Percentiles rank a stretch among this genome's conserved stretches.
phyloP scores from a whole-genome alignment of 2,113 vertebrate species.

The Willisornis vidua region DNA sequence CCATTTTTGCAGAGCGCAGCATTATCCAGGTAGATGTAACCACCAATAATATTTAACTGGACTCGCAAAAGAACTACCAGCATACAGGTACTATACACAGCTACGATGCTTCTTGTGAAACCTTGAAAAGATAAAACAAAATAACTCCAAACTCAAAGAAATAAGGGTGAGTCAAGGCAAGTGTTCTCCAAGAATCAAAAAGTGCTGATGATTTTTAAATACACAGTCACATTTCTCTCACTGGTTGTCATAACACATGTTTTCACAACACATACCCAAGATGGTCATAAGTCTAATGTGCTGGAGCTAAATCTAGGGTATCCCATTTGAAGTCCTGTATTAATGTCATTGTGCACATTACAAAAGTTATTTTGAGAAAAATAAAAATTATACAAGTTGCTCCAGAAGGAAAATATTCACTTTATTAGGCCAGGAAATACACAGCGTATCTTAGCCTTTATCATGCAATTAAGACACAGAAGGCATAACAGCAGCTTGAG shows the following conservation, averaged over 20 bases:
- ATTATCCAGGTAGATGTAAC: conserved; percentile 97
- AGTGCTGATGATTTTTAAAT: not conserved
- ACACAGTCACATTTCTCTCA: not conserved
- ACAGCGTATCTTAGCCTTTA: not conserved
- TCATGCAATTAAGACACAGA: not conserved
- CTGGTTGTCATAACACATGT: not conserved
- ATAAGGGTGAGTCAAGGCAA: not conserved
- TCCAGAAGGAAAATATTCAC: not conserved
- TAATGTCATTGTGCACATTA: not conserved
- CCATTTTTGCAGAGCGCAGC: conserved; percentile 82
- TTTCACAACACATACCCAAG: not conserved
- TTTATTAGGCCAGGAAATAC: not conserved
- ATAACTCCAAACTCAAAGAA: not conserved
- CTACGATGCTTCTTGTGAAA: conserved; percentile 92
- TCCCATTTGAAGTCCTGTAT: not conserved
- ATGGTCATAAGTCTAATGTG: not conserved
- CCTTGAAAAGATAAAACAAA: conserved; percentile 72
- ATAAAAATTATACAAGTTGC: not conserved
- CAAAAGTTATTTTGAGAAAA: not conserved
- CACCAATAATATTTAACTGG: conserved; percentile 96
- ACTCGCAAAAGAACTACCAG: conserved; percentile 91
- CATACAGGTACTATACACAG: conserved; percentile 96
- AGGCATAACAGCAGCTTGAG: not conserved
- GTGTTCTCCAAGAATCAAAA: not conserved
- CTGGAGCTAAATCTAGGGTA: not conserved